These are phyloP conservation scores for Hymenopus coronatus DNA, from an alignment of 2,888 invertebrate species.

Conservation along the genomic window DNA sequence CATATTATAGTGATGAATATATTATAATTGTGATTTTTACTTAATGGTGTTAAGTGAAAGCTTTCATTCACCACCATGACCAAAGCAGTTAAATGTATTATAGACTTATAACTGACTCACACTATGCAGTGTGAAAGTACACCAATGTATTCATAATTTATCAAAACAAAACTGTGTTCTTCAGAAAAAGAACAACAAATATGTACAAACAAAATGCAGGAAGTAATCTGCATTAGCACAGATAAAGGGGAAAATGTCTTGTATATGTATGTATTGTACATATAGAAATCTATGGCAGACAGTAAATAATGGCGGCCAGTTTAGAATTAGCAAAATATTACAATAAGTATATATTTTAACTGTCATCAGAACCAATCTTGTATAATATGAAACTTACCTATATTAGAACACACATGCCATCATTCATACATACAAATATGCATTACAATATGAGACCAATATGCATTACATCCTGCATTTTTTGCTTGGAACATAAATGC, in stretches of 20 bases:
- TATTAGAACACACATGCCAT: slow-evolving; percentile 22
- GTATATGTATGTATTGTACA: slow-evolving; percentile 35
- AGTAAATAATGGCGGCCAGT: slow-evolving; percentile 34
- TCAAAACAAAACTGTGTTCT: not conserved
- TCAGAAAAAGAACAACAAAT: slow-evolving; percentile 6
- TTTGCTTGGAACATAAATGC: slow-evolving; percentile 16
- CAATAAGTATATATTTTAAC: slow-evolving; percentile 33
- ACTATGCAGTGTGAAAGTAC: not conserved
- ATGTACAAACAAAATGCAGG: slow-evolving; percentile 14
- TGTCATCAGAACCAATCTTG: slow-evolving; percentile 33
- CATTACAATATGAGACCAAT: slow-evolving; percentile 29
- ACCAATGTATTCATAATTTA: not conserved
- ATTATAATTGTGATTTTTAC: not conserved
- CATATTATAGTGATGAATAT: not conserved
- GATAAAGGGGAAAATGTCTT: slow-evolving; percentile 14
- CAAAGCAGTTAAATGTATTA: slow-evolving; percentile 23
- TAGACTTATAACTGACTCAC: not conserved
- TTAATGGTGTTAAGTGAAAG: slow-evolving; percentile 2
- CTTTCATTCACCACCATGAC: slow-evolving; percentile 18
- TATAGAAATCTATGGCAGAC: slow-evolving; percentile 33
- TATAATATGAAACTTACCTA: slow-evolving; percentile 19
- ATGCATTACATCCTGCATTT: slow-evolving; percentile 19
- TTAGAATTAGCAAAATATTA: slow-evolving; percentile 28
- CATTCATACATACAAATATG: slow-evolving; percentile 28
- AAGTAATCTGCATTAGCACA: slow-evolving; percentile 12